Evolutionary conservation across 2,113 vertebrate species (phyloP).

Genomic region (Strigops habroptila): DNA sequence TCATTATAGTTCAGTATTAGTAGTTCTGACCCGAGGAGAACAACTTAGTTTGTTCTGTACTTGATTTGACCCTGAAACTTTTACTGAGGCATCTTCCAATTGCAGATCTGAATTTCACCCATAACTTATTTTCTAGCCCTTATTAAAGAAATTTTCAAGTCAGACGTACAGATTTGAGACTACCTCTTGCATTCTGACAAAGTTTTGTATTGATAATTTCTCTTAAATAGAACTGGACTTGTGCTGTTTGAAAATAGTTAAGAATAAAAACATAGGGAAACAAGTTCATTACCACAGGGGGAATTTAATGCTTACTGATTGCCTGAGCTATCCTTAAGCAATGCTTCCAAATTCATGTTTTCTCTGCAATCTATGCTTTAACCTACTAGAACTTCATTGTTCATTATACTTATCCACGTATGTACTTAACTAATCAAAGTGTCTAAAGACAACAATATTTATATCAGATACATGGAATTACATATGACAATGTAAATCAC

Average conservation of each 20-base stretch:
- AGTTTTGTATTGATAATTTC: background rate
- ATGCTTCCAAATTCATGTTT: background rate
- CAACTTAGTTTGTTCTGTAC: background rate
- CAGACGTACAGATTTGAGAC: background rate
- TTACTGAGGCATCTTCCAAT: background rate
- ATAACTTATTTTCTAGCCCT: background rate
- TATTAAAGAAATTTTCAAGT: background rate
- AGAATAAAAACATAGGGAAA: background rate
- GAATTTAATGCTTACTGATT: slow-evolving; percentile 2
- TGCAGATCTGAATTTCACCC: background rate
- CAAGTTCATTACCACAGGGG: background rate
- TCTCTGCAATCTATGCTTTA: background rate
- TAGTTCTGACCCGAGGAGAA: background rate
- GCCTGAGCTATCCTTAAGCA: background rate
- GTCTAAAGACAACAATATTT: background rate
- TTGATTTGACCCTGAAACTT: background rate
- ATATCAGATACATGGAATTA: background rate
- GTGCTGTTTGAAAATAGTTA: background rate
- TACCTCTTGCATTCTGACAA: background rate
- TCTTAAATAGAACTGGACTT: background rate
- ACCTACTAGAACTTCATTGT: background rate
- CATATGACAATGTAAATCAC: background rate
- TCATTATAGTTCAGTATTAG: background rate
- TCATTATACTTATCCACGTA: background rate
- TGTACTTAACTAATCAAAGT: background rate